Percentiles rank a stretch among this genome's conserved stretches.
phyloP scores from a whole-genome alignment of 2,797 vertebrate species.

The Rachycentron canadum region DNA sequence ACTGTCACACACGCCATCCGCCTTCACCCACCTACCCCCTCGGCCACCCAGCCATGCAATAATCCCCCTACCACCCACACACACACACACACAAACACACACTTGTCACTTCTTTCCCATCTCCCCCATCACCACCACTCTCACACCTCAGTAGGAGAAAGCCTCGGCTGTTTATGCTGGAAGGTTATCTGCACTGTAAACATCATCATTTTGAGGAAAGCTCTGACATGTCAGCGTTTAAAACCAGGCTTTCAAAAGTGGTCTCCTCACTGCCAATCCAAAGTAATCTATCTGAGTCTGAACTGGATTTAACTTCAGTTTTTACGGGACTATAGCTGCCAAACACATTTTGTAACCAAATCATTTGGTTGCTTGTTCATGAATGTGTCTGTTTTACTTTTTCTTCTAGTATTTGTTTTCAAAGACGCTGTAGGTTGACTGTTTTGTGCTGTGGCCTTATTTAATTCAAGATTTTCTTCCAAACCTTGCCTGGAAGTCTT shows the following conservation, averaged over 20 bases:
- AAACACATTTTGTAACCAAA: conserved; percentile 41
- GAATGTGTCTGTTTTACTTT: conserved; percentile 34
- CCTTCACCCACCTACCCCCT: conserved; percentile 39
- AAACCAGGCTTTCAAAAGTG: conserved; percentile 49
- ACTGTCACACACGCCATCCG: conserved; percentile 63
- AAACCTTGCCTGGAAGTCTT: conserved; percentile 40
- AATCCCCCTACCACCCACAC: conserved; percentile 29
- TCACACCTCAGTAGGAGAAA: conserved; percentile 68
- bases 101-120: conserved; percentile 52
- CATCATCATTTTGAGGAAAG: conserved; percentile 56
- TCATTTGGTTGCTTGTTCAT: background rate
- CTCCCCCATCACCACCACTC: conserved; percentile 40
- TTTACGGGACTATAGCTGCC: conserved; percentile 38
- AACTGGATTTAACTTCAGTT: conserved; percentile 51
- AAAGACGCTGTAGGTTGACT: conserved; percentile 40
- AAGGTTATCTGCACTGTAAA: conserved; percentile 79
- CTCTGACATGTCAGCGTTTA: conserved; percentile 46
- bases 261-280: conserved; percentile 38
- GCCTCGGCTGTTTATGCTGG: conserved; percentile 71
- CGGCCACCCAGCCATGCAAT: conserved; percentile 53
- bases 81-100: conserved; percentile 37
- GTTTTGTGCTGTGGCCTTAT: conserved; percentile 47
- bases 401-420: conserved; percentile 31
- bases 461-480: conserved; percentile 42
- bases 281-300: conserved; percentile 50